Base-by-base conservation (phyloP, 2,113 vertebrate genomes). In the Muntiacus muntjak region DNA sequence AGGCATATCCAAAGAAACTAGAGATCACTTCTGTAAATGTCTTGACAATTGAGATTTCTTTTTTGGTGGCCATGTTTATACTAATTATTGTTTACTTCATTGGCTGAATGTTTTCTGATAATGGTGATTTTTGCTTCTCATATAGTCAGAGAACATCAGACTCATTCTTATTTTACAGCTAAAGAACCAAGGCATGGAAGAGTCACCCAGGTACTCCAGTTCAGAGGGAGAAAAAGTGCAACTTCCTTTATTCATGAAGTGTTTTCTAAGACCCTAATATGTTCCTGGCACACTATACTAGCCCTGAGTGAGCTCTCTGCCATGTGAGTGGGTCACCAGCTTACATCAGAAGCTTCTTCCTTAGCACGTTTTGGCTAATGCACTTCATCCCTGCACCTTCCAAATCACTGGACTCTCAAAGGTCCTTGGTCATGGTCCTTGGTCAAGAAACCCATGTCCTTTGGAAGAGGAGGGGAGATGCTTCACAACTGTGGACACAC, bases 111-210 rank as follows among this genome's bases (percentile, higher is more conserved):
- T 76, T 85, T 92, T 47, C 2, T 45, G 95, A 86, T 92, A 85
- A 96, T 82, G 82, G 79, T 87, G 28, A 94, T 78, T 94, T 95
- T 90, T 93, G 12, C 83, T 90, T 96, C 87, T 90, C 19, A 1
- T 6, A 23, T 19, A 87, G 15, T 84, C 58, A 58, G 90, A 97
- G 92, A 96, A 79, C n/a, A 81, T 55, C 45, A 54, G 30, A 43
- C 36, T 86, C 36, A 30, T 45, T 58, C 76, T 94, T 87, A 81
- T 40, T 95, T 88, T 74, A 28, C 1, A 84, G 19, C 71, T 52
- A 76, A 92, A 87, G 62, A 97, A 95, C 79, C 54, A 74, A 94
- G 96, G 57, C 76, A 33, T 60, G 14, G 54, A 54, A 76, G 54
- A 81, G 30, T 50, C 67, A 82, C 15, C 8, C 36, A 57, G 13